Evolutionary conservation across 2,113 vertebrate species (phyloP), one percentile per base, ranked within the genome.

Genomic region (Calypte anna): DNA sequence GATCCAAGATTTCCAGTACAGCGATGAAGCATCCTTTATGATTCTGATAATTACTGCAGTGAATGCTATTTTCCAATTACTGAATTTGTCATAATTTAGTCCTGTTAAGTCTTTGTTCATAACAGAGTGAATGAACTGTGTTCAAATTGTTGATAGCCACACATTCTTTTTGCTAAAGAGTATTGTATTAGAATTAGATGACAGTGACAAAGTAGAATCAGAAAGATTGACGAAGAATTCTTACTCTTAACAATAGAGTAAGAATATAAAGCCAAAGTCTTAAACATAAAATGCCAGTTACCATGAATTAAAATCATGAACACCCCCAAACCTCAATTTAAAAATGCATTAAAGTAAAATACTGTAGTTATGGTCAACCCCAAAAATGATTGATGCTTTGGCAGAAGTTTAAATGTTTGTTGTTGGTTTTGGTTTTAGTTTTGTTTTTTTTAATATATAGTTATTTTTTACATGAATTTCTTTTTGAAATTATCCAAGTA

Each of bases 31-130:
- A 79, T 6, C 44, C 13, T 75, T 91, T 93, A 72, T 43, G 54
- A 28, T 62, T 93, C 27, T 89, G 51, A 48, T 95, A 78, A 92
- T 94, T 90, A 76, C 43, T 82, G 48, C 57, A 53, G n/a, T 78
- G 72, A 63, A 50, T 58, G 23, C 55, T 82, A 12, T 70, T 87
- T 93, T 82, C 66, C 48, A 55, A 0, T 88, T 64, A 86, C 48
- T 66, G 53, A 10, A 46, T 91, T 87, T 91, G 50, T 77, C 14
- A 8, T 90, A 51, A 78, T 85, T 82, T 88, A 67, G 57, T 74
- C 24, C 67, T 66, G 14, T 53, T 81, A 76, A 73, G 43, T 82
- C 50, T 91, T 91, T 57, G 73, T 83, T 48, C 62, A 5, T 58
- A 74, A 73, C 19, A 19, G 12, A 86, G 46, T 40, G 59, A 82